These are phyloP conservation scores for Anoplopoma fimbria DNA, from an alignment of 2,113 vertebrate genomes.

Conservation along the genomic window DNA sequence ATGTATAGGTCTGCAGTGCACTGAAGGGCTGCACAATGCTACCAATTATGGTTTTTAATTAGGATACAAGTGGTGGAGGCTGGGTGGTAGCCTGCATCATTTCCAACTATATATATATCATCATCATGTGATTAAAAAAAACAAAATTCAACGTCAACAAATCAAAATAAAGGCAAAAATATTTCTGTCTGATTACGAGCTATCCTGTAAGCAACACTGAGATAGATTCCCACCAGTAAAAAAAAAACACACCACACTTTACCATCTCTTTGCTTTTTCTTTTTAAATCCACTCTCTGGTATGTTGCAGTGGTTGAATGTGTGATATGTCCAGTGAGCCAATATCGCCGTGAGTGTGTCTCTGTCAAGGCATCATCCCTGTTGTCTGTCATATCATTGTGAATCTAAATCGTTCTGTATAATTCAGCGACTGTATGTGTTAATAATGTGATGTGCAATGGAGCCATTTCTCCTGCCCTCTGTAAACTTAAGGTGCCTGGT, in stretches of 20 bases:
- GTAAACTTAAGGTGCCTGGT: conserved; percentile 49
- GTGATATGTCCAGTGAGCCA: conserved; percentile 41
- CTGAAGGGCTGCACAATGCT: conserved; percentile 52
- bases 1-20: conserved; percentile 33
- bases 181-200: conserved; percentile 3
- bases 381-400: conserved; percentile 59
- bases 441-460: conserved; percentile 67
- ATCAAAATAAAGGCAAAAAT: conserved; percentile 30
- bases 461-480: conserved; percentile 40
- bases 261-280: background rate
- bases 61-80: conserved; percentile 27
- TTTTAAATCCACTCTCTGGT: conserved; percentile 10
- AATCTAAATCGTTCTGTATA: conserved; percentile 55
- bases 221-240: conserved; percentile 4
- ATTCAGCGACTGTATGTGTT: conserved; percentile 65
- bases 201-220: background rate
- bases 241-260: conserved; percentile 1
- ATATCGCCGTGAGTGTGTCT: conserved; percentile 48
- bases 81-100: conserved; percentile 8
- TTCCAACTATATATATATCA: conserved; percentile 16
- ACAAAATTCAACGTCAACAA: conserved; percentile 9
- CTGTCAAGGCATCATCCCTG: conserved; percentile 49
- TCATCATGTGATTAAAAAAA: conserved; percentile 18
- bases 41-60: conserved; percentile 59
- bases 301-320: conserved; percentile 51